Evolutionary conservation across 2,113 vertebrate species (phyloP), one percentile per base, ranked within the genome.

Genomic region (Silurus asotus): DNA sequence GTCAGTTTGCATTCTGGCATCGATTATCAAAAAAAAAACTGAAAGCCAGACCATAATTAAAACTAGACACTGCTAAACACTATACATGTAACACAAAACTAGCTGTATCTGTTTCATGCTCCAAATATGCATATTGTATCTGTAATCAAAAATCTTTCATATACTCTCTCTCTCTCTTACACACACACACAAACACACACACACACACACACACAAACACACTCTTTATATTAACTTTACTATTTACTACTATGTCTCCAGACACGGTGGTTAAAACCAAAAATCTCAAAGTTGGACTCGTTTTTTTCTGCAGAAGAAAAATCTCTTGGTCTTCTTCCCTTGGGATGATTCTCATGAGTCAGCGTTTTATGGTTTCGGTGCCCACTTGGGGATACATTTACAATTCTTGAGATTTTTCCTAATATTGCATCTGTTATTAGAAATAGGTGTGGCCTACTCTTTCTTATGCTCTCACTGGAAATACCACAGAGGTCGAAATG

Each of bases 1-100:
- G 78, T 62, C 78, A 80, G 56, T 62, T 81, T 81, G 79, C 37
- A n/a, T 3, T 64, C 64, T 81, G 37, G 55, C 19, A 49, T 81
- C 58, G 17, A 64, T 81, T 13, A 64, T 62, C 28, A 37, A 49
- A 59, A n/a, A 81, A 61, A 51, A 23, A 1, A 1, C 11, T 23
- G 49, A 53, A 69, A 28, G 14, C 2, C 37, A 77, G 51, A 56
- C 6, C n/a, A 77, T 23, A 56, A 28, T 37, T 28, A 58, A 48
- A 59, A 28, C 55, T 45, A 61, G 17, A 61, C 28, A 48, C 58
- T 61, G 28, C 20, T 59, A 14, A 37, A 80, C 58, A 80, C 17
- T 61, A 11, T 61, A 45, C 78, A 80, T 80, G 78, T 61, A 80
- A 80, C 78, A 80, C 78, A 80, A 37, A 45, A 17, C 58, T 1